Evolutionary conservation across 2,797 vertebrate genomes (phyloP).

Genomic region (Channa striata): DNA sequence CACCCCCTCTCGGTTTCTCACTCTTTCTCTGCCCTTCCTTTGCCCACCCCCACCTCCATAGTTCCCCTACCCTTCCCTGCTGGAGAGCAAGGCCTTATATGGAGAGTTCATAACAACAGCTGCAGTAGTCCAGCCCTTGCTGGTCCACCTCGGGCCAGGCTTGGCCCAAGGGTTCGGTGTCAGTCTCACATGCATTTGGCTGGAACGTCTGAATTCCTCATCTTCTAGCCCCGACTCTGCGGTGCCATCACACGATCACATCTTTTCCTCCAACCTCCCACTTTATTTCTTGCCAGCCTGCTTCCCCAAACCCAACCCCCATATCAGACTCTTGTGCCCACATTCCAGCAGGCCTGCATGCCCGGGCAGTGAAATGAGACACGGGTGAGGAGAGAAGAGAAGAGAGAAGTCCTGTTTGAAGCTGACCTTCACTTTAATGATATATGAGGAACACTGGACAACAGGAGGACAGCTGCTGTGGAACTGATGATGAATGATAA

Average conservation of each 20-base stretch:
- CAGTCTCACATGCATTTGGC: constrained; percentile 72
- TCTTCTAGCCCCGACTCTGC: constrained; percentile 57
- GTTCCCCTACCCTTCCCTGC: constrained; percentile 55
- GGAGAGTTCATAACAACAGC: constrained; percentile 81
- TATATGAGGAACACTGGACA: constrained; percentile 76
- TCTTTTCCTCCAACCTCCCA: constrained; percentile 60
- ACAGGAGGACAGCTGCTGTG: constrained; percentile 73
- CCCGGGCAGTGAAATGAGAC: constrained; percentile 82
- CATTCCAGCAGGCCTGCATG: constrained; percentile 78
- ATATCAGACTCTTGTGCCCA: constrained; percentile 72
- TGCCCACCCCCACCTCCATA: constrained; percentile 24
- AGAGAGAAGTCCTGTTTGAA: constrained; percentile 81
- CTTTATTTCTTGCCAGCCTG: constrained; percentile 59
- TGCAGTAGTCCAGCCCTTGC: constrained; percentile 69
- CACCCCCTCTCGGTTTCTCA: constrained; percentile 41
- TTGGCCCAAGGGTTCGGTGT: constrained; percentile 63
- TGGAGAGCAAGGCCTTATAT: constrained; percentile 76
- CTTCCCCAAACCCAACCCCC: constrained; percentile 50
- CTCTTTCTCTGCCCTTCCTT: constrained; percentile 44
- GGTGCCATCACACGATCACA: constrained; percentile 72
- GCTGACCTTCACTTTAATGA: constrained; percentile 84
- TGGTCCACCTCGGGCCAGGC: constrained; percentile 64
- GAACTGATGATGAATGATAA: constrained; percentile 67
- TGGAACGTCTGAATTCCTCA: constrained; percentile 70
- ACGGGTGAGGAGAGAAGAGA: constrained; percentile 76